Conservation (phyloP, 2,888 invertebrate genomes). For the Scaptomyza polygonia region DNA sequence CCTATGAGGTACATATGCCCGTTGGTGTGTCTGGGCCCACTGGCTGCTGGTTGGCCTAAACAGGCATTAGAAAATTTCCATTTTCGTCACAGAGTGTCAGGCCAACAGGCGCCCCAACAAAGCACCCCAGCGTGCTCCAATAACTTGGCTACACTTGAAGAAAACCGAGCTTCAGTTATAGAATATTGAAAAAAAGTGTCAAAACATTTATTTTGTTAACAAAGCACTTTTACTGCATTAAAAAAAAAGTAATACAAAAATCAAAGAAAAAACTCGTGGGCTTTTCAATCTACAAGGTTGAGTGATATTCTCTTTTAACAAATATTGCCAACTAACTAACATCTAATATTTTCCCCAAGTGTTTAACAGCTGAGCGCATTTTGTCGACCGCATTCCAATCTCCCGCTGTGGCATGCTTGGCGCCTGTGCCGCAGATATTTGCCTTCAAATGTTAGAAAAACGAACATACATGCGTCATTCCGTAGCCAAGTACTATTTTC, state of each 20-base stretch:
- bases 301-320: no score
- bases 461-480: slow-evolving; percentile 43
- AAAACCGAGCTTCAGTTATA: no score
- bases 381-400: slow-evolving; percentile 65
- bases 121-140: neutral
- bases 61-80: slow-evolving; percentile 82
- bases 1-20: slow-evolving; percentile 10
- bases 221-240: no score
- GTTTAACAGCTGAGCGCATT: neutral
- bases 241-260: no score
- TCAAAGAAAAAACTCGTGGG: no score
- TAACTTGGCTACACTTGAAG: neutral
- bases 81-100: slow-evolving; percentile 83
- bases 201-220: no score
- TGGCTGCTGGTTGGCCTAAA: slow-evolving; percentile 29
- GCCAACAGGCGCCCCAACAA: slow-evolving; percentile 59
- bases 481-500: neutral
- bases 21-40: slow-evolving; percentile 11
- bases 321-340: neutral
- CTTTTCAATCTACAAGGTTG: no score
- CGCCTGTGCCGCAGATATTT: slow-evolving; percentile 83
- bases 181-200: no score
- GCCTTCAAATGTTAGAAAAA: slow-evolving; percentile 83
- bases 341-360: neutral
- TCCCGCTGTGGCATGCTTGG: slow-evolving; percentile 61